phyloP scores from a whole-genome alignment of 2,797 vertebrate species.

The Phoxinus dragarum region DNA sequence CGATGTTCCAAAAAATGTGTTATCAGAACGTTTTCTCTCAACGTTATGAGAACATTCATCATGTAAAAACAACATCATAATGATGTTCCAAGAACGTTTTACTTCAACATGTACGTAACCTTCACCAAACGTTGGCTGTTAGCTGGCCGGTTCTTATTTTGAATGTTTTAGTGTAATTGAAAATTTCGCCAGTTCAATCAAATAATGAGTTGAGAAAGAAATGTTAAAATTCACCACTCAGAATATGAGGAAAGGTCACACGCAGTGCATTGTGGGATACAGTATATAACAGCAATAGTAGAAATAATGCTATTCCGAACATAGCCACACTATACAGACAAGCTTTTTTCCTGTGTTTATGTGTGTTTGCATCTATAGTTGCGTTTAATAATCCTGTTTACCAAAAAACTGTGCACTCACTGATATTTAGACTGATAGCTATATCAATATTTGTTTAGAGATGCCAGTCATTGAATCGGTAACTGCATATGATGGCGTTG shows the following conservation, averaged over 20 bases:
- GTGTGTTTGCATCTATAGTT: neutral
- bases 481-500: neutral
- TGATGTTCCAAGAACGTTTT: neutral
- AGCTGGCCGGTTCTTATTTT: neutral
- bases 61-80: too few relatives aligned
- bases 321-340: neutral
- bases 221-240: neutral
- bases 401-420: slow-evolving; percentile 24
- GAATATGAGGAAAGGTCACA: neutral
- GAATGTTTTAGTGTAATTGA: neutral
- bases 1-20: neutral
- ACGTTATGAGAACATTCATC: neutral
- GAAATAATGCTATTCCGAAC: neutral
- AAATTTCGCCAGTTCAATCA: neutral
- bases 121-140: neutral
- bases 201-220: neutral
- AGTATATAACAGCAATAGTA: neutral
- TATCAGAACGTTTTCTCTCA: neutral
- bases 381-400: neutral
- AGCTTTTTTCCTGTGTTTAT: neutral
- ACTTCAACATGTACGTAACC: neutral
- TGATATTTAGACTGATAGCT: neutral
- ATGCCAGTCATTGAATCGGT: neutral
- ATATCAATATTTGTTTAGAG: slow-evolving; percentile 3
- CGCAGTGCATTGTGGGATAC: slow-evolving; percentile 7